Evolutionary conservation across 1,140 invertebrate species (phyloP).

Genomic region (Trissolcus basalis): DNA sequence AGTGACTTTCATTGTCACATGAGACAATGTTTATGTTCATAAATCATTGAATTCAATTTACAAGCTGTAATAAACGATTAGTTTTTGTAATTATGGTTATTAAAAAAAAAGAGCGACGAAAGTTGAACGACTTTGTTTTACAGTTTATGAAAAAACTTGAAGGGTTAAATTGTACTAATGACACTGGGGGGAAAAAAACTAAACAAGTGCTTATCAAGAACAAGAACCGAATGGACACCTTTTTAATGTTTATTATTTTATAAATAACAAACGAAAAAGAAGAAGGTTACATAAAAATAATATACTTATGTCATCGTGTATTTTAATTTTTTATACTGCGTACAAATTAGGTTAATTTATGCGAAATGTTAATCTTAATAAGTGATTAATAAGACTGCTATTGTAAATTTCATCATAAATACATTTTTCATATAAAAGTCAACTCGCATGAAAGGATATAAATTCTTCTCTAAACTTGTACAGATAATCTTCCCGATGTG

Average conservation of each 20-base stretch:
- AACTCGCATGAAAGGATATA: no score
- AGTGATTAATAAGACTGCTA: constrained; percentile 18
- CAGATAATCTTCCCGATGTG: no score
- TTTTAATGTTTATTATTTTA: neutral
- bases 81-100: neutral
- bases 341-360: constrained; percentile 1
- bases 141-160: neutral
- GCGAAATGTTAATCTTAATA: constrained; percentile 9
- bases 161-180: neutral
- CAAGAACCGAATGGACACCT: neutral
- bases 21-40: neutral
- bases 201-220: neutral
- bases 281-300: neutral
- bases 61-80: neutral
- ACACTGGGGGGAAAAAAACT: neutral
- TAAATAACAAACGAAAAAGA: no score
- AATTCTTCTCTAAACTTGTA: no score
- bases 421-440: constrained; percentile 2
- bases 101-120: neutral
- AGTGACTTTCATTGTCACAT: neutral
- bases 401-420: constrained; percentile 6
- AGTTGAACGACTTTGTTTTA: neutral
- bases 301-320: neutral
- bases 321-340: neutral
- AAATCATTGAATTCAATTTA: neutral